Conservation (phyloP, 1,140 invertebrate species). For the Helicoverpa armigera region DNA sequence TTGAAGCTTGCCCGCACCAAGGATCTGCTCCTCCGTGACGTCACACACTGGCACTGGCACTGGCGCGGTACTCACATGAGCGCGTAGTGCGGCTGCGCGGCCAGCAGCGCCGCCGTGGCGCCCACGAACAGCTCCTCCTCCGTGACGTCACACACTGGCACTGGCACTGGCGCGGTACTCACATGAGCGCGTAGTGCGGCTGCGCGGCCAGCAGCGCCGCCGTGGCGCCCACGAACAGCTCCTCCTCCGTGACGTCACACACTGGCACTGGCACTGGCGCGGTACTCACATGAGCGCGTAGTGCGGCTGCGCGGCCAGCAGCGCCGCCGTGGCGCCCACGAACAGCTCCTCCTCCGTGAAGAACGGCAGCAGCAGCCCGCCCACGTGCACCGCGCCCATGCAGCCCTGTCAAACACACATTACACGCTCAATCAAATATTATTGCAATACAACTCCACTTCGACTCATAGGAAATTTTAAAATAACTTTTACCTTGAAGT, state of each 20-base stretch:
- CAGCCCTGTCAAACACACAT: slow-evolving; percentile 90
- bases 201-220: slow-evolving; percentile 77
- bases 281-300: slow-evolving; percentile 83
- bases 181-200: slow-evolving; percentile 86
- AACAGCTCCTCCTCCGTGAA: slow-evolving; percentile 92
- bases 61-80: too few species aligned
- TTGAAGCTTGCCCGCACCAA: not conserved
- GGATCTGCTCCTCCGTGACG: too few species aligned
- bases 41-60: too few species aligned
- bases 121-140: too few species aligned
- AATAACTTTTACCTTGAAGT: slow-evolving; percentile 82
- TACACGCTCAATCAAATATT: slow-evolving; percentile 2
- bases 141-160: not conserved
- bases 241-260: too few species aligned
- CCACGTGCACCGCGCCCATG: slow-evolving; percentile 95
- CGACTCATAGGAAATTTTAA: too few species aligned
- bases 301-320: slow-evolving; percentile 83
- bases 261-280: not conserved
- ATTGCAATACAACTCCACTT: not conserved
- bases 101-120: too few species aligned
- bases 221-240: slow-evolving; percentile 88
- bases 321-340: slow-evolving; percentile 84
- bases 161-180: slow-evolving; percentile 32
- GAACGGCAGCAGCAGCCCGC: slow-evolving; percentile 94
- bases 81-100: too few species aligned